Evolutionary conservation across 2,797 vertebrate species (phyloP).

Genomic region (Argentina silus): DNA sequence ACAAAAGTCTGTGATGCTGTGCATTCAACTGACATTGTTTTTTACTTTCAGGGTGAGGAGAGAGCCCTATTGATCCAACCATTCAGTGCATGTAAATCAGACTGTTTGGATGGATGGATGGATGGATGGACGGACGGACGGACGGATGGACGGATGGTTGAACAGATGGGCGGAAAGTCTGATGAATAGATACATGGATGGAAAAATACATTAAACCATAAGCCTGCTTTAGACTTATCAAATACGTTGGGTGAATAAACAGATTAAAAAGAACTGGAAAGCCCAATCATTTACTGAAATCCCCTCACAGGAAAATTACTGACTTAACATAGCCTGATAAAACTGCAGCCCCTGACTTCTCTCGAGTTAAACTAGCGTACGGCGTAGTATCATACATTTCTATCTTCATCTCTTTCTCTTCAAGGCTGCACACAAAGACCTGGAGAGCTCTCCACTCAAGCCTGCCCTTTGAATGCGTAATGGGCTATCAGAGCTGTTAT

Average conservation of each 20-base stretch:
- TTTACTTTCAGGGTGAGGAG: no score
- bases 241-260: no score
- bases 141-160: no score
- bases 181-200: no score
- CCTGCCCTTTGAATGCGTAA: conserved; percentile 69
- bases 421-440: conserved; percentile 56
- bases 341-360: conserved; percentile 3
- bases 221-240: no score
- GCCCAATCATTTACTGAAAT: not conserved
- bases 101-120: no score
- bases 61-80: no score
- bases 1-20: conserved; percentile 19
- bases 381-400: conserved; percentile 54
- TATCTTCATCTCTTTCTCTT: conserved; percentile 64
- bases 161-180: no score
- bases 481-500: conserved; percentile 60
- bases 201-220: no score
- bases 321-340: not conserved
- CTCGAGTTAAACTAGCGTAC: conserved; percentile 34
- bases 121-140: no score
- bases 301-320: not conserved
- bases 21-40: conserved; percentile 16
- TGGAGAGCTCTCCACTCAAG: conserved; percentile 67
- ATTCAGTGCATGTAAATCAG: no score
- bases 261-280: not conserved